Base-by-base conservation (phyloP, 2,113 vertebrate species). In the Leucoraja erinaceus region DNA sequence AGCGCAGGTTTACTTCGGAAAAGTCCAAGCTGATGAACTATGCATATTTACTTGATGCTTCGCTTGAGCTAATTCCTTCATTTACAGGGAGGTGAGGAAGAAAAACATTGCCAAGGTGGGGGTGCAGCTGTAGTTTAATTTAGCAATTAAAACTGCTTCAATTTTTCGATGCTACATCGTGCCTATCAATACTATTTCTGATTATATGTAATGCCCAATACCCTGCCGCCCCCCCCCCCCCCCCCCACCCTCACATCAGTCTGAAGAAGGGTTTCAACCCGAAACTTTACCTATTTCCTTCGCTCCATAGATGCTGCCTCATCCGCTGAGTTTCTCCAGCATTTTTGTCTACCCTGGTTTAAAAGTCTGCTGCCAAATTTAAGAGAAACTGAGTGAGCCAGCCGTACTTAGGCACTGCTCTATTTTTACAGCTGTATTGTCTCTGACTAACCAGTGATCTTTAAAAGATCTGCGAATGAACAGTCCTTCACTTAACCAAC, bases 61-160 rank as follows among this genome's bases (percentile, higher is more conserved):
- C 72, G 66, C 90, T 91, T 91, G 88, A 91, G 47, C 61, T 91
- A 47, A 91, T 68, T 72, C 63, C 88, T 68, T 91, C 31, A 74
- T 20, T 33, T 74, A 20, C 90, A 72, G 20, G 90, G 90, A 70
- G 33, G 9, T 38, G 90, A 10, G 18, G 38, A 74, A 9, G n/a
- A 54, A 10, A 4, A 59, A 16, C 56, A 12, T 31, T 88, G 59
- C 70, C 70, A 20, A 20, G 70, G 70, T 66, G 63, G 12, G 63
- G 38, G 38, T 47, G 38, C 1, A 47, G 38, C 38, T 47, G 38
- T 47, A 47, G 3, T 47, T 47, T 47, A 47, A 47, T 47, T 47
- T 47, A 1, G 38, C 0, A 47, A 47, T 47, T 47, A 47, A 47
- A 47, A 47, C 3, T 47, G 38, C 3, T 47, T 47, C 38, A 0